phyloP scores from a whole-genome alignment of 2,888 invertebrate species.

The Rosalia funebris region DNA sequence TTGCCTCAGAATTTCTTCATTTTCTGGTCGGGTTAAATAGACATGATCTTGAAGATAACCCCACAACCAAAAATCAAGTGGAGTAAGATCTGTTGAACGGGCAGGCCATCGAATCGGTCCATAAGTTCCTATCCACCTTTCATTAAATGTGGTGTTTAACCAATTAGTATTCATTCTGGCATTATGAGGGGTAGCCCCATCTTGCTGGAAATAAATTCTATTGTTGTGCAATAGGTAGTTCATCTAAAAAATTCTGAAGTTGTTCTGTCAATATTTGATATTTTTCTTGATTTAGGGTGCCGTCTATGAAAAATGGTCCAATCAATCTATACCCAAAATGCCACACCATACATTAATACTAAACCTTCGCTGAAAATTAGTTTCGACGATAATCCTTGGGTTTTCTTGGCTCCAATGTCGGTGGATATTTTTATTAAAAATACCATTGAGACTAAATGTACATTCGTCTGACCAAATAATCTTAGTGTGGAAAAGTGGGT shows the following conservation, averaged over 20 bases:
- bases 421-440: slow-evolving; percentile 6
- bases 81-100: slow-evolving; percentile 11
- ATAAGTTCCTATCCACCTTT: slow-evolving; percentile 5
- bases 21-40: slow-evolving; percentile 2
- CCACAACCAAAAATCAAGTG: slow-evolving; percentile 12
- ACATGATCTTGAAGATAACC: slow-evolving; percentile 4
- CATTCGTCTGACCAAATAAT: slow-evolving; percentile 4
- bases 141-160: slow-evolving; percentile 7
- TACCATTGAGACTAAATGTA: slow-evolving; percentile 4
- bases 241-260: background rate
- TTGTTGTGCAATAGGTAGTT: slow-evolving; percentile 5
- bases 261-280: slow-evolving; percentile 1
- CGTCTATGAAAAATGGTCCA: slow-evolving; percentile 7
- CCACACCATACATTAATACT: background rate
- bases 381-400: slow-evolving; percentile 2
- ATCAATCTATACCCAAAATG: slow-evolving; percentile 1
- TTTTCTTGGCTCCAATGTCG: slow-evolving; percentile 7
- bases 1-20: slow-evolving; percentile 11
- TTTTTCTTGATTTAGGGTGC: slow-evolving; percentile 4
- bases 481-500: slow-evolving; percentile 4
- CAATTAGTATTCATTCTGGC: slow-evolving; percentile 10
- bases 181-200: slow-evolving; percentile 7
- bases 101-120: slow-evolving; percentile 7
- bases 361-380: slow-evolving; percentile 3
- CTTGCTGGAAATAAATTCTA: background rate